phyloP scores from a whole-genome alignment of 2,113 vertebrate genomes.

The Erythrocercus mccallii region DNA sequence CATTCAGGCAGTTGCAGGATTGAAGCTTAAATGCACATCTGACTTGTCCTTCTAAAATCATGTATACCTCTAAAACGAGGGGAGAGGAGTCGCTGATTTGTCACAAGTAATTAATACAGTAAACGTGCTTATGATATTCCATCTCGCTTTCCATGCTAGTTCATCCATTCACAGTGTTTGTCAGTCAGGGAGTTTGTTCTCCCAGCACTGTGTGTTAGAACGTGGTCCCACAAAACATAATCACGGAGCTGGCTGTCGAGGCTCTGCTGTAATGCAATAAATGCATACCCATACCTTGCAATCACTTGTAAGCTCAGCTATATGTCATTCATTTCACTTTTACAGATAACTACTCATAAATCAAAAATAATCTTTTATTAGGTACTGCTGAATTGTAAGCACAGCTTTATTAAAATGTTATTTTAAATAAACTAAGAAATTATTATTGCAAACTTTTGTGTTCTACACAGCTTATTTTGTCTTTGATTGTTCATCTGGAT shows the following conservation, averaged over 20 bases:
- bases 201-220: neutral
- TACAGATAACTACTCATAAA: neutral
- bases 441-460: neutral
- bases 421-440: neutral
- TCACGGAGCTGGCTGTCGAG: accelerated
- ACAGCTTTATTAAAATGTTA: neutral
- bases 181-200: neutral
- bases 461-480: neutral
- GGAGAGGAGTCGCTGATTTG: neutral
- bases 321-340: neutral
- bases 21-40: neutral
- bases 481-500: neutral
- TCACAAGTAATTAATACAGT: neutral
- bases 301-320: neutral
- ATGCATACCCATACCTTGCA: neutral
- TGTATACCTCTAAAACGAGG: neutral
- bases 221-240: neutral
- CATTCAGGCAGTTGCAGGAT: neutral
- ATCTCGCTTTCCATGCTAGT: neutral
- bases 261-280: neutral
- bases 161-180: neutral
- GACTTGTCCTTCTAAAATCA: neutral
- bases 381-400: neutral
- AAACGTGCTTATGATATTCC: neutral
- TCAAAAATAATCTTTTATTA: neutral